Base-by-base conservation (phyloP, 2,113 vertebrate species). In the Dipodomys ordii region DNA sequence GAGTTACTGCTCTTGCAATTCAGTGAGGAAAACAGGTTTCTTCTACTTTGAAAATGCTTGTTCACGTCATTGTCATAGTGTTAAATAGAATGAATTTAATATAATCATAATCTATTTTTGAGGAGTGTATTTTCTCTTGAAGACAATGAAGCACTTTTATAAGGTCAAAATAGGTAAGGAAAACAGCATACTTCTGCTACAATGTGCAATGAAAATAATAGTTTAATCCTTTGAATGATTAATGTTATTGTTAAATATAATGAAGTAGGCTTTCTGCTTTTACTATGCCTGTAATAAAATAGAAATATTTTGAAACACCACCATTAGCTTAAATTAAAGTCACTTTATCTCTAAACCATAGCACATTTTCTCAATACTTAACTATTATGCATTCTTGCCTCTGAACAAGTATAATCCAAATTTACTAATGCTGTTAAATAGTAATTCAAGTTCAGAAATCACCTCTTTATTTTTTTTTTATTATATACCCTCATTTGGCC, bases 371-470 rank as follows among this genome's bases (percentile, higher is more conserved):
- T 62, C 60, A 62, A 44, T 53, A 71, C 13, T 84, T 49, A 89
- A 27, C 23, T 79, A 94, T 93, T 83, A 78, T 90, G 12, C 18
- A 64, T 93, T 92, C 18, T 18, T 44, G 9, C 16, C 76, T 25
- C 8, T 92, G 28, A 82, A 79, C 7, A 19, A 53, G 18, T 76
- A 72, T 73, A 79, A 93, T 83, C n/a, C 60, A 94, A 77, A 90
- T 96, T 95, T 93, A 94, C 53, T 77, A 73, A 71, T 80, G 60
- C 73, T 82, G 46, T 95, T 92, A 95, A 92, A 32, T 39, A 77
- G 35, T 53, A 28, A 32, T 92, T 60, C 67, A 78, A 30, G 22
- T 69, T 88, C 62, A 82, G 44, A 30, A 87, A 8, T 39, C 57
- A 19, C 15, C 8, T 19, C 6, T 7, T 46, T 92, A 30, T 44